phyloP scores from a whole-genome alignment of 2,797 vertebrate genomes.

The Pangasius djambal region DNA sequence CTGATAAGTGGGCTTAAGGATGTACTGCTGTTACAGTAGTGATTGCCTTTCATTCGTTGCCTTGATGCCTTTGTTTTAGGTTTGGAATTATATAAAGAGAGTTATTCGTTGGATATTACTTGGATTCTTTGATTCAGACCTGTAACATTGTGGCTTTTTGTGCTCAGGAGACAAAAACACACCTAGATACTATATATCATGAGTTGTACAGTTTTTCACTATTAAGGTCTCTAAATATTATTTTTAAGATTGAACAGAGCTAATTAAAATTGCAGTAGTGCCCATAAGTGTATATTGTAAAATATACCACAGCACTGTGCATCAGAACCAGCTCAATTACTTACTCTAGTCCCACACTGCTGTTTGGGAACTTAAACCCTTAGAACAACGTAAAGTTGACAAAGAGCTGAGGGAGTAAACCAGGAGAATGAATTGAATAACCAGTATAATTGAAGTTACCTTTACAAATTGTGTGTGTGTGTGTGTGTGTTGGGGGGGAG shows the following conservation, averaged over 20 bases:
- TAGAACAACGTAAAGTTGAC: neutral
- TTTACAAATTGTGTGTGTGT: conserved; percentile 11
- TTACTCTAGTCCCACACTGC: neutral
- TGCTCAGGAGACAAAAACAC: conserved; percentile 10
- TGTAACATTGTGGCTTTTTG: conserved; percentile 29
- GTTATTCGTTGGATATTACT: neutral
- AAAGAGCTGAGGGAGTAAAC: neutral
- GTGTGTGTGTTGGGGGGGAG: neutral
- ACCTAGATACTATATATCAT: conserved; percentile 23
- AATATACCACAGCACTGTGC: conserved; percentile 20
- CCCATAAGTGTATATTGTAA: neutral
- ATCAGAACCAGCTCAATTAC: neutral
- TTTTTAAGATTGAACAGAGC: conserved; percentile 21
- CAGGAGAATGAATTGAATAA: neutral
- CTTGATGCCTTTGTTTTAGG: conserved; percentile 26
- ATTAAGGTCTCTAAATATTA: conserved; percentile 4
- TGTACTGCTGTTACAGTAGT: conserved; percentile 43
- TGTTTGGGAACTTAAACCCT: neutral
- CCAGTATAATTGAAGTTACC: neutral
- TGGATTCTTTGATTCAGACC: conserved; percentile 8
- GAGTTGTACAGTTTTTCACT: conserved; percentile 27
- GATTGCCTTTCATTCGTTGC: conserved; percentile 32
- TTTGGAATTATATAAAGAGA: neutral
- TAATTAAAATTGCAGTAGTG: neutral
- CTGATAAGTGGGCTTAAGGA: conserved; percentile 26